A percentile compares a stretch with the other conserved stretches of the same genome.
phyloP scores from a whole-genome alignment of 2,888 invertebrate genomes.

The Perdita meconis region DNA sequence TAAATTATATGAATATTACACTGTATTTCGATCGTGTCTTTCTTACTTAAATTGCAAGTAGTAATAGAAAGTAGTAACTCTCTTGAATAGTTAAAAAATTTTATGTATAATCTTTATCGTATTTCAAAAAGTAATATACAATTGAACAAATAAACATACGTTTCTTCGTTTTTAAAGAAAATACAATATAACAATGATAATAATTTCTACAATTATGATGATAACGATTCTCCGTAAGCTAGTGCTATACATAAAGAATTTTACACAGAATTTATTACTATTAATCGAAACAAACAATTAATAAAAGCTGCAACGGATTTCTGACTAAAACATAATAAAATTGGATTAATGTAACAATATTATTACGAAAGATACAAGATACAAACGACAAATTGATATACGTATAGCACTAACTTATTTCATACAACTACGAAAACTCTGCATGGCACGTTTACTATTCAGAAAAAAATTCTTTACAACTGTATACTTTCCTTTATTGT shows the following conservation, averaged over 20 bases:
- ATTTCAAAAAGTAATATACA: slow-evolving; percentile 55
- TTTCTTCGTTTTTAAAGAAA: slow-evolving; percentile 42
- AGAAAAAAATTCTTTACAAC: slow-evolving; percentile 64
- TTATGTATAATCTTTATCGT: slow-evolving; percentile 29
- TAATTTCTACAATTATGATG: slow-evolving; percentile 60
- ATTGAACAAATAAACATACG: slow-evolving; percentile 50
- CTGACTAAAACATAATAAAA: not conserved
- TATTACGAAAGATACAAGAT: not conserved
- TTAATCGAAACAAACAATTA: slow-evolving; percentile 18
- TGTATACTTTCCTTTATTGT: slow-evolving; percentile 70
- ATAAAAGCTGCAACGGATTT: not conserved
- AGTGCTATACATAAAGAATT: slow-evolving; percentile 49
- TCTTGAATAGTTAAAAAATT: slow-evolving; percentile 39
- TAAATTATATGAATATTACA: slow-evolving; percentile 76
- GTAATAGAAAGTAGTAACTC: slow-evolving; percentile 68
- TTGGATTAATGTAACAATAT: not conserved
- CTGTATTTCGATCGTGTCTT: slow-evolving; percentile 64
- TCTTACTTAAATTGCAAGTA: slow-evolving; percentile 54
- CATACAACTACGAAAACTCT: slow-evolving; percentile 66
- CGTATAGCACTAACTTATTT: slow-evolving; percentile 50
- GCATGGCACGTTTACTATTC: slow-evolving; percentile 75
- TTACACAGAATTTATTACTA: slow-evolving; percentile 3
- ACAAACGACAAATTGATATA: not conserved
- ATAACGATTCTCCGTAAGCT: slow-evolving; percentile 34
- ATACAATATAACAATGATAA: slow-evolving; percentile 65